Evolutionary conservation across 2,888 invertebrate species (phyloP), one percentile per base, ranked within the genome.

Genomic region (Uloborus plumipes): DNA sequence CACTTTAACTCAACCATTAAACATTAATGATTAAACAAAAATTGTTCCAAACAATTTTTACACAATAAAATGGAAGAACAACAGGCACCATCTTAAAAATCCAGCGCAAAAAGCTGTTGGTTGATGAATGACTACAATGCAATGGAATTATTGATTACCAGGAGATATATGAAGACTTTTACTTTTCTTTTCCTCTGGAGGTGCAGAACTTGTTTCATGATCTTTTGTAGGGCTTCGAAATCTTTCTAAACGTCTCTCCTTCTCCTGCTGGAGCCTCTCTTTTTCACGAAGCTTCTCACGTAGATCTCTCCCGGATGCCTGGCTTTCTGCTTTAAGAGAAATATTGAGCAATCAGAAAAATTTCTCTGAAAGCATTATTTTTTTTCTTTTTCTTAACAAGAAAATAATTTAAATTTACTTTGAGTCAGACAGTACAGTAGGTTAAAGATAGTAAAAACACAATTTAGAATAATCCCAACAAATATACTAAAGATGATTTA

Each of bases 201-300:
- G 49, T 39, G 22, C 22, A 53, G 26, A 16, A 31, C 66, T 4
- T 4, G 7, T 18, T 53, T 76, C 71, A 14, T 50, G 53, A 11
- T 76, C 71, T 62, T 76, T 82, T 0, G 59, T 47, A 26, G 81
- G 75, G 51, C 71, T 75, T 31, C 75, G 70, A 39, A 75, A 76
- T 15, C 75, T 55, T 51, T 81, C 59, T 16, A 71, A 18, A 13
- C 71, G 70, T 15, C 71, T 50, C 51, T 75, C 81, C 26, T 65
- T 70, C n/a, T 71, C 65, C 61, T 66, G 75, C 4, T 71, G 70
- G 2, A 75, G n/a, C 16, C 80, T 53, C 31, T 76, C 82, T 50
- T 82, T 82, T 51, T 82, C 82, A 16, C 76, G 49, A 13, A 82
- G 51, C 55, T 82, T 82, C 49, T 82, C 82, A n/a, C 82, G 51